A percentile compares a stretch with the other conserved stretches of the same genome.
Conservation (phyloP, 2,113 vertebrate genomes). For the Anolis sagrei region DNA sequence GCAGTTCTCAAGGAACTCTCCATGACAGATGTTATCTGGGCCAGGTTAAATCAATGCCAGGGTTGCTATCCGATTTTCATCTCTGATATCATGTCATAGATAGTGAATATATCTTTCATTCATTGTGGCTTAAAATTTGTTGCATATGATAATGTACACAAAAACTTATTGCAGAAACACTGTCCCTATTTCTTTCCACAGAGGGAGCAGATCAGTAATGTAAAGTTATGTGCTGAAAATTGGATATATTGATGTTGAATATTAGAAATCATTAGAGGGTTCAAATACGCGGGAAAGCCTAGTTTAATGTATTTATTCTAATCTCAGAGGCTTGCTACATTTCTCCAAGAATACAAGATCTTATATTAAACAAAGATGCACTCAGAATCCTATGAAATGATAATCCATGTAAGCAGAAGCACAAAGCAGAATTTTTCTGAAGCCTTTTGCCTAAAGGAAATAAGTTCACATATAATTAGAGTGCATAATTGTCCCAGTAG, state of each 20-base stretch:
- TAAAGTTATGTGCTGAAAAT: not conserved
- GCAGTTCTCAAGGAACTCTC: no score
- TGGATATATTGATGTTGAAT: not conserved
- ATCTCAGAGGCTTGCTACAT: conserved; percentile 38
- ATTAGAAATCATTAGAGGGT: not conserved
- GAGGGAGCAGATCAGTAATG: not conserved
- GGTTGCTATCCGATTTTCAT: not conserved
- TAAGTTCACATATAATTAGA: conserved; percentile 60
- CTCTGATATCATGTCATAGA: not conserved
- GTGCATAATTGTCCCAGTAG: conserved; percentile 54
- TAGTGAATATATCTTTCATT: not conserved
- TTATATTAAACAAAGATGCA: not conserved
- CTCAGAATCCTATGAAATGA: not conserved
- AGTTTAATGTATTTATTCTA: conserved; percentile 35
- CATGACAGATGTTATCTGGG: no score
- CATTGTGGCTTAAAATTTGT: not conserved
- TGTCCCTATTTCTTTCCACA: not conserved
- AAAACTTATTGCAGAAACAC: not conserved
- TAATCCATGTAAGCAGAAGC: not conserved
- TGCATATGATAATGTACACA: not conserved
- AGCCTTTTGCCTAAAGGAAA: conserved; percentile 45
- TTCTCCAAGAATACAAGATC: conserved; percentile 23
- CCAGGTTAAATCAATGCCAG: no score
- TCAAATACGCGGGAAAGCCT: not conserved
- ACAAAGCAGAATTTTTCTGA: conserved; percentile 50